Evolutionary conservation across 1,140 invertebrate genomes (phyloP).

Genomic region (Centruroides sculpturatus): DNA sequence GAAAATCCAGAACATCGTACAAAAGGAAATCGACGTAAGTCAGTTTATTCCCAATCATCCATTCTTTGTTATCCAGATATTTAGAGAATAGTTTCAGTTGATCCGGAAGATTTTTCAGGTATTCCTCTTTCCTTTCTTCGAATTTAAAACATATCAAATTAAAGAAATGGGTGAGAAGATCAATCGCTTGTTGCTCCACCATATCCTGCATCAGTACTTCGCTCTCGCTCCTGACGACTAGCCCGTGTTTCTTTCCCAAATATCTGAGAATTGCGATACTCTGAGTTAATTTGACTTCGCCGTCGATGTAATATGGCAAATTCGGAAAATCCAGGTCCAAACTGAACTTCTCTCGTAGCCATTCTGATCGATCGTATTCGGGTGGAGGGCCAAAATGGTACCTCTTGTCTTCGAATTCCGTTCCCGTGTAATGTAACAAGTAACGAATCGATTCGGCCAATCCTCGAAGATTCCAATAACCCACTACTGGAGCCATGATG

Average conservation of each 20-base stretch:
- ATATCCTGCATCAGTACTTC: slow-evolving; percentile 32
- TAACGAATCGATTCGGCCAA: slow-evolving; percentile 55
- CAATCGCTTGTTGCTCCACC: slow-evolving; percentile 30
- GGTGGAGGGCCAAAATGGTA: slow-evolving; percentile 18
- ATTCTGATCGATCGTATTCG: slow-evolving; percentile 19
- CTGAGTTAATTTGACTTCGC: slow-evolving; percentile 25
- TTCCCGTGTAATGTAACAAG: slow-evolving; percentile 47
- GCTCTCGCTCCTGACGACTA: slow-evolving; percentile 27
- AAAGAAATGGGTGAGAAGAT: slow-evolving; percentile 28
- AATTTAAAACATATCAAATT: slow-evolving; percentile 10
- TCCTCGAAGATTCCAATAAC: slow-evolving; percentile 51
- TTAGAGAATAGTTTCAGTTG: slow-evolving; percentile 28
- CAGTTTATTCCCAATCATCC: slow-evolving; percentile 33
- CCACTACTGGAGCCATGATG: slow-evolving; percentile 30
- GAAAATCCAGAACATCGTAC: slow-evolving; percentile 35
- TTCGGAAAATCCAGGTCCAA: slow-evolving; percentile 27
- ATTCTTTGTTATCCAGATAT: slow-evolving; percentile 31
- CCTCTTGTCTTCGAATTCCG: slow-evolving; percentile 50
- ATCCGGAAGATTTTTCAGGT: slow-evolving; percentile 14
- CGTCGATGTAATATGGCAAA: slow-evolving; percentile 22
- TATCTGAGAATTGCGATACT: slow-evolving; percentile 36
- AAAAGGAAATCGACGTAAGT: slow-evolving; percentile 37
- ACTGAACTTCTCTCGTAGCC: slow-evolving; percentile 23
- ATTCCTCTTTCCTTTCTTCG: slow-evolving; percentile 14
- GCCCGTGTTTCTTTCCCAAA: slow-evolving; percentile 27